Conservation (phyloP, 2,888 invertebrate genomes). For the Platynereis dumerilii region DNA sequence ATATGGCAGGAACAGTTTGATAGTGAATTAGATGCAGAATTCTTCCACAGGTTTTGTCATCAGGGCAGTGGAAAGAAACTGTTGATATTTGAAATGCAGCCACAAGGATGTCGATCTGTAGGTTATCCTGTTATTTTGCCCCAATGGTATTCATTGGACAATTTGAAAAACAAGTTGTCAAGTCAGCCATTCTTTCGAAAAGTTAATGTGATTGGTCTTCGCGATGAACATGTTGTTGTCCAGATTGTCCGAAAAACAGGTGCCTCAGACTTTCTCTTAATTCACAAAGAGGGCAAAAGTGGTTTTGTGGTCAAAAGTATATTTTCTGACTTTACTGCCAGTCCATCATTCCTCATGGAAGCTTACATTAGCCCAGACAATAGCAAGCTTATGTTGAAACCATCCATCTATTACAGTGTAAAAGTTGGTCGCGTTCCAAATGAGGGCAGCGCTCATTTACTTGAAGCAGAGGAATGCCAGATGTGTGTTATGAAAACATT, state of each 20-base stretch:
- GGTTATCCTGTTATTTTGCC: neutral
- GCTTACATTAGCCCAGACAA: constrained; percentile 8
- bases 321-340: neutral
- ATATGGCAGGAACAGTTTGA: neutral
- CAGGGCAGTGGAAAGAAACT: neutral
- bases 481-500: neutral
- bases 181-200: neutral
- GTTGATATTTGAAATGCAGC: neutral
- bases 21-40: no score
- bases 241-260: constrained; percentile 11
- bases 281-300: neutral
- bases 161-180: neutral
- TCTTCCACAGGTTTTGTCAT: no score
- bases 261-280: neutral
- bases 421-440: neutral
- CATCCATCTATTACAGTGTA: neutral
- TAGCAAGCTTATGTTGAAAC: neutral
- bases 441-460: neutral
- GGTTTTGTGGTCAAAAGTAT: neutral
- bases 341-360: constrained; percentile 6
- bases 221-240: neutral
- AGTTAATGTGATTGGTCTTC: neutral
- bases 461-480: neutral
- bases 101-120: neutral
- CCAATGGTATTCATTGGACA: neutral